Conservation (phyloP, 1,140 invertebrate genomes). For the Philaenus spumarius region DNA sequence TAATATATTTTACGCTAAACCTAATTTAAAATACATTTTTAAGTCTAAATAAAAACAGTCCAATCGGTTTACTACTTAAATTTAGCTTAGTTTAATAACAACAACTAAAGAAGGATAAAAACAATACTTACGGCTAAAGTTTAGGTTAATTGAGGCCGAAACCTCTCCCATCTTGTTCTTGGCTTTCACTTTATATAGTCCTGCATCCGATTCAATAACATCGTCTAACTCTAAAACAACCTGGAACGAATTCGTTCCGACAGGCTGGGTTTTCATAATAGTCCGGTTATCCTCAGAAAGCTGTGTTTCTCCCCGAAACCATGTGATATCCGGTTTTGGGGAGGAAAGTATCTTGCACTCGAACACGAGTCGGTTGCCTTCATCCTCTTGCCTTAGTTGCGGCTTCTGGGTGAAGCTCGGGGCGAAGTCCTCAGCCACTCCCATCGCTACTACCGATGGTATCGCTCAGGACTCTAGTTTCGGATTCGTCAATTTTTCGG, state of each 20-base stretch:
- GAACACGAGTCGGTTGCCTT: conserved; percentile 91
- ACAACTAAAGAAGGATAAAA: background rate
- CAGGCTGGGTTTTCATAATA: conserved; percentile 74
- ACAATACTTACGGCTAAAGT: conserved; percentile 97
- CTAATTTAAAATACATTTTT: too few relatives aligned
- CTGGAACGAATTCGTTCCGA: conserved; percentile 78
- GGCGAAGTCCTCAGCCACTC: conserved; percentile 87
- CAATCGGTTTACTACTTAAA: too few relatives aligned
- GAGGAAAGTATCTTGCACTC: conserved; percentile 85
- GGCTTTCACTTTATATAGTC: conserved; percentile 95
- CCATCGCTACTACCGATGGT: conserved; percentile 44
- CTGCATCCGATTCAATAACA: conserved; percentile 92
- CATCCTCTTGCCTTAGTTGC: conserved; percentile 89
- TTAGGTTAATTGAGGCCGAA: conserved; percentile 95
- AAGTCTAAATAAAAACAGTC: too few relatives aligned
- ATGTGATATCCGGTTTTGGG: conserved; percentile 85
- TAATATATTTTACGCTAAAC: too few relatives aligned
- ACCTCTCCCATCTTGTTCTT: conserved; percentile 98
- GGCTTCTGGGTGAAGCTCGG: conserved; percentile 97
- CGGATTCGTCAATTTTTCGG: conserved; percentile 15
- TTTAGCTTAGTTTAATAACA: too few relatives aligned
- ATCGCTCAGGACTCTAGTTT: background rate
- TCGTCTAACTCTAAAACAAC: conserved; percentile 91
- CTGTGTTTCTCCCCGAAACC: conserved; percentile 82
- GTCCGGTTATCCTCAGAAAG: conserved; percentile 76